These are phyloP conservation scores for Falco punctatus DNA, from an alignment of 2,113 vertebrate genomes.

Conservation along the genomic window DNA sequence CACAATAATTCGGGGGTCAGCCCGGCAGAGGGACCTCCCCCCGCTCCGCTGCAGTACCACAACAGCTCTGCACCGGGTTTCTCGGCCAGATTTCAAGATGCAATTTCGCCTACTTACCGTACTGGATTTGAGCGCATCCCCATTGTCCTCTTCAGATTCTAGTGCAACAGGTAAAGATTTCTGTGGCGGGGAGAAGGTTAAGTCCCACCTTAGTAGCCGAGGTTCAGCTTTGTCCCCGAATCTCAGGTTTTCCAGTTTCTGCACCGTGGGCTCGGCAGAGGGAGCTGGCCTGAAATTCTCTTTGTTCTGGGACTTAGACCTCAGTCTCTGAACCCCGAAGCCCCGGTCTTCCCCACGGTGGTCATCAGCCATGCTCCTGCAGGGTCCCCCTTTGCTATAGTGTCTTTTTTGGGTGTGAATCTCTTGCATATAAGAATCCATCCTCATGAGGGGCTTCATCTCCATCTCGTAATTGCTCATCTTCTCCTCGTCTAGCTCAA, in stretches of 20 bases:
- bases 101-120: constrained; percentile 81
- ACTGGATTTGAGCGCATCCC: constrained; percentile 89
- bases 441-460: constrained; percentile 89
- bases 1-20: fast-evolving
- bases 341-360: constrained; percentile 77
- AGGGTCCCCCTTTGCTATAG: constrained; percentile 69
- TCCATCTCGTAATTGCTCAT: constrained; percentile 92
- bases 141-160: constrained; percentile 89
- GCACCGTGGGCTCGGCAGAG: constrained; percentile 89
- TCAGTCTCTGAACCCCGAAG: constrained; percentile 86
- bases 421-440: constrained; percentile 80
- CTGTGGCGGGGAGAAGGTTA: constrained; percentile 94
- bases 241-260: constrained; percentile 96
- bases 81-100: background rate
- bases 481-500: constrained; percentile 88
- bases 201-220: constrained; percentile 93
- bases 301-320: constrained; percentile 85
- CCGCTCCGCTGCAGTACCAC: fast-evolving
- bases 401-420: constrained; percentile 78
- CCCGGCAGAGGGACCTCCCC: background rate
- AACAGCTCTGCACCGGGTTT: background rate
- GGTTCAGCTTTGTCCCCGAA: constrained; percentile 90
- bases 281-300: constrained; percentile 82
- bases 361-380: constrained; percentile 70
- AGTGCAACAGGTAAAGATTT: constrained; percentile 91